These are phyloP conservation scores for Machaerirhynchus nigripectus DNA, from an alignment of 2,113 vertebrate species.

Conservation along the genomic window DNA sequence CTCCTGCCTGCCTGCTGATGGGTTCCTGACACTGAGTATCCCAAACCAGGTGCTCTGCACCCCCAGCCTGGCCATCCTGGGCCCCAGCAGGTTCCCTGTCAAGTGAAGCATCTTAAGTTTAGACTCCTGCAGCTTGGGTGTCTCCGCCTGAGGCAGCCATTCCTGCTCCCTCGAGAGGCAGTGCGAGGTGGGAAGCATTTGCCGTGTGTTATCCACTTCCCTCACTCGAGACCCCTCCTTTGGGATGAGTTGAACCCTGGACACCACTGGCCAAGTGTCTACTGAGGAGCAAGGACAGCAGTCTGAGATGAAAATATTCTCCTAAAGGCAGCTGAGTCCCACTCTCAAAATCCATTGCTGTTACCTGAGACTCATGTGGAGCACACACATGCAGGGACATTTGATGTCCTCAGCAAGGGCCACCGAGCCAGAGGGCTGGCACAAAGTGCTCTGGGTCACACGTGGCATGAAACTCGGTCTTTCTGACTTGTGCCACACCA, in stretches of 20 bases:
- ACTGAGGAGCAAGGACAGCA: not conserved
- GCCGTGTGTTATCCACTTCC: rapidly evolving
- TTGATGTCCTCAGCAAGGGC: not conserved
- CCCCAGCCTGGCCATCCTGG: not conserved
- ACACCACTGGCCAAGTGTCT: not conserved
- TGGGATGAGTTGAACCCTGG: not conserved
- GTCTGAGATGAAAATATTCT: not conserved
- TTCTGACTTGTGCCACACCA: not conserved
- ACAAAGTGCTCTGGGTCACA: not conserved
- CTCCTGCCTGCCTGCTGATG: not conserved
- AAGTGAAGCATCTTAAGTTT: not conserved
- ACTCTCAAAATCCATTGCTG: not conserved
- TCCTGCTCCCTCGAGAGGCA: not conserved
- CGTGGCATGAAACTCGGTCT: not conserved
- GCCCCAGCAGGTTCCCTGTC: not conserved
- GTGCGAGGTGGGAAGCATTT: not conserved
- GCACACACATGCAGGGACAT: rapidly evolving
- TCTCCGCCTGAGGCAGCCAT: not conserved
- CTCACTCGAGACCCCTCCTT: not conserved
- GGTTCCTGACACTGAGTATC: not conserved
- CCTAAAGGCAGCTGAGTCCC: not conserved
- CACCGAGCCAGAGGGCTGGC: not conserved
- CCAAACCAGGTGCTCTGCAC: not conserved
- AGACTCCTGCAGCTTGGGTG: not conserved
- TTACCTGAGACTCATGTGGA: not conserved